Evolutionary conservation across 2,113 vertebrate genomes (phyloP).

Genomic region (Oreochromis spilurus): DNA sequence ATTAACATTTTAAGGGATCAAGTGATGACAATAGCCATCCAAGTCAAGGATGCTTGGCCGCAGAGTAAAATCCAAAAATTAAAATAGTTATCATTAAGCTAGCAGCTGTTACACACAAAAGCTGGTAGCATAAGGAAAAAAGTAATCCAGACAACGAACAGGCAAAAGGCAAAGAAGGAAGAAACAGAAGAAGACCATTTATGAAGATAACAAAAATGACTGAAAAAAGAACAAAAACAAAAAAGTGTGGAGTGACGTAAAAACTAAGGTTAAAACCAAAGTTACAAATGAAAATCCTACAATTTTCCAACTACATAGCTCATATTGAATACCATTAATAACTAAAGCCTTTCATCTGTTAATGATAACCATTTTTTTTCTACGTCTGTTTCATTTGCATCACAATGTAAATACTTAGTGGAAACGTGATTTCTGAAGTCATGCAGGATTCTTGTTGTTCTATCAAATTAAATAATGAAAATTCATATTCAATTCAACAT

Average conservation of each 20-base stretch:
- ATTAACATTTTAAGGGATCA: background rate
- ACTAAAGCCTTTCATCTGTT: background rate
- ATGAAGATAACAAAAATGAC: background rate
- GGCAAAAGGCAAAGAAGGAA: background rate
- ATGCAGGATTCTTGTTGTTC: background rate
- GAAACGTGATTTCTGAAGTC: rapidly evolving
- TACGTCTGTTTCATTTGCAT: background rate
- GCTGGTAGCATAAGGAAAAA: background rate
- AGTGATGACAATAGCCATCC: background rate
- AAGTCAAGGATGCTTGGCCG: background rate
- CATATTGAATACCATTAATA: background rate
- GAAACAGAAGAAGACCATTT: background rate
- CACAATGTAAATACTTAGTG: background rate
- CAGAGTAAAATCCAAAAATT: background rate
- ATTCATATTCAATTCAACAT: background rate
- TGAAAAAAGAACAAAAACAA: background rate
- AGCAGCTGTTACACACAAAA: background rate
- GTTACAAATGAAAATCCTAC: background rate
- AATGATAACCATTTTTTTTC: background rate
- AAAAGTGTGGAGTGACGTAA: rapidly evolving
- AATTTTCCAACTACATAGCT: background rate
- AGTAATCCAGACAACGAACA: background rate
- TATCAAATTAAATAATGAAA: background rate
- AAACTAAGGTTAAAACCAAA: background rate
- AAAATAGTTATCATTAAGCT: background rate